Percentiles rank a stretch among this genome's conserved stretches.
Evolutionary conservation across 2,113 vertebrate genomes (phyloP).

Genomic region (Oryzias woworae): DNA sequence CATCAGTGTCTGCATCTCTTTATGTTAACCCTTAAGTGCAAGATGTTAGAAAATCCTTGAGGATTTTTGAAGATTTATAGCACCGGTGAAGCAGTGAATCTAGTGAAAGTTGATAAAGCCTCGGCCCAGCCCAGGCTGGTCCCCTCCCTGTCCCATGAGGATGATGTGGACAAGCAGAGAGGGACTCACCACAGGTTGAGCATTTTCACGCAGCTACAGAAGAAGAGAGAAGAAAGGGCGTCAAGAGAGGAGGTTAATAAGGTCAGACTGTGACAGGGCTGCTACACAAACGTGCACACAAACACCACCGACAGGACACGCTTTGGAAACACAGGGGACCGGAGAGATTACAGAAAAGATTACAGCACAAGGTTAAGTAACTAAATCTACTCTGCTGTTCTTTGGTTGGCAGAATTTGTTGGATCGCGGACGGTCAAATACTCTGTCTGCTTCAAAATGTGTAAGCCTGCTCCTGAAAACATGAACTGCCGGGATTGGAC

Average conservation of each 20-base stretch:
- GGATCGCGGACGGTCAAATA: background rate
- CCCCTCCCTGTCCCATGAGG: constrained; percentile 86
- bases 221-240: constrained; percentile 78
- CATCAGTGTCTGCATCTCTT: too few relatives aligned
- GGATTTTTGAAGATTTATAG: constrained; percentile 2
- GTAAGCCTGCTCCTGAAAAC: too few relatives aligned
- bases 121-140: constrained; percentile 76
- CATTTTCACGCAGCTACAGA: constrained; percentile 99
- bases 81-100: constrained; percentile 23
- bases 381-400: constrained; percentile 2
- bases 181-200: constrained; percentile 99
- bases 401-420: background rate
- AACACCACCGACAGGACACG: constrained; percentile 37
- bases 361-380: background rate
- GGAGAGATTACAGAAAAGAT: constrained; percentile 10
- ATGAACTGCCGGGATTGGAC: too few relatives aligned
- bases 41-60: background rate
- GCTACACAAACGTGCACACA: constrained; percentile 49
- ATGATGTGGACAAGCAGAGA: constrained; percentile 91
- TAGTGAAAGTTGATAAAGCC: constrained; percentile 14
- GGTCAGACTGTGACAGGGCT: constrained; percentile 84
- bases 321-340: constrained; percentile 3
- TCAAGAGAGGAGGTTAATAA: constrained; percentile 92
- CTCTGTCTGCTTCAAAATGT: background rate
- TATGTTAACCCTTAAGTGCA: background rate